Conservation (phyloP, 1,140 invertebrate species). For the Pseudomyrmex gracilis region DNA sequence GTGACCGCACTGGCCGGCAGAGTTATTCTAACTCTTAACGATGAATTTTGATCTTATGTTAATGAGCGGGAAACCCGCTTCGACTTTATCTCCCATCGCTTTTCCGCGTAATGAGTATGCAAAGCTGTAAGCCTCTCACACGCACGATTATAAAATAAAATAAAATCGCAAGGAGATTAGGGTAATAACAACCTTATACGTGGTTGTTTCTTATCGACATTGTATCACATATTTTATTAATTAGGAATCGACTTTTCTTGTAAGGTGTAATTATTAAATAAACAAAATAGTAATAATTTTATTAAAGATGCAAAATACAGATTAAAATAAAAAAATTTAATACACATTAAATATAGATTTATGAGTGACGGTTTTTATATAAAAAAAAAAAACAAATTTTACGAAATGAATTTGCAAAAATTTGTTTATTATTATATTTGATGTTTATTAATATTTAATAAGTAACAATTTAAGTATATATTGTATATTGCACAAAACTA, state of each 20-base stretch:
- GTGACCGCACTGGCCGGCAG: background rate
- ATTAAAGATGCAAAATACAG: too few species aligned
- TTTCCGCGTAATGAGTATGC: conserved; percentile 33
- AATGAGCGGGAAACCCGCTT: conserved; percentile 17
- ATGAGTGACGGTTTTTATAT: too few species aligned
- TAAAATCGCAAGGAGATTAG: background rate
- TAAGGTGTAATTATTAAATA: background rate
- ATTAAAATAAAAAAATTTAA: too few species aligned
- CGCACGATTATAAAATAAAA: background rate
- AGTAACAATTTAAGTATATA: too few species aligned
- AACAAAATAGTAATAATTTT: background rate
- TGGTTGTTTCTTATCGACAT: too few species aligned
- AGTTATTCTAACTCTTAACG: conserved; percentile 4
- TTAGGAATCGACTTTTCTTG: background rate
- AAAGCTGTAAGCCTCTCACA: background rate
- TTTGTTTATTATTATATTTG: too few species aligned
- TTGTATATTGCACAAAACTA: too few species aligned
- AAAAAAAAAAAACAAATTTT: too few species aligned
- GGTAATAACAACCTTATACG: too few species aligned
- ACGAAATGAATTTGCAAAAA: too few species aligned
- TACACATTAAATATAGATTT: too few species aligned
- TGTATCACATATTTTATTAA: background rate
- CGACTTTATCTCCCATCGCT: conserved; percentile 48
- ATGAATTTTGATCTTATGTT: conserved; percentile 51
- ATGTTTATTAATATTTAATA: too few species aligned